Conservation (phyloP, 2,888 invertebrate genomes). For the Melinaea marsaeus region DNA sequence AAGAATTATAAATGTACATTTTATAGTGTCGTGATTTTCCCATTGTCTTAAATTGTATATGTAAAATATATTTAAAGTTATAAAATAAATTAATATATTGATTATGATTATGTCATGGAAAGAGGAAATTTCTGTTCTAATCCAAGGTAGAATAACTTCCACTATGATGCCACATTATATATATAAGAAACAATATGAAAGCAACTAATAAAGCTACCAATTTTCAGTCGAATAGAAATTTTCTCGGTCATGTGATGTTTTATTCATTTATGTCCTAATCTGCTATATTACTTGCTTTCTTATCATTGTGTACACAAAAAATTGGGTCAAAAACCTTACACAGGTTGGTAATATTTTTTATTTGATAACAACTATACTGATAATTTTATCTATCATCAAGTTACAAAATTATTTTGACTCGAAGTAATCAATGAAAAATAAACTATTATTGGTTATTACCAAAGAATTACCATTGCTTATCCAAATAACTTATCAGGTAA, state of each 20-base stretch:
- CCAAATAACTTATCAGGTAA: constrained; percentile 74
- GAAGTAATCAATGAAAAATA: not conserved
- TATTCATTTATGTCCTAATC: constrained; percentile 48
- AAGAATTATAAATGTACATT: not conserved
- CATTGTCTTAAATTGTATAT: constrained; percentile 41
- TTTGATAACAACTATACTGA: constrained; percentile 44
- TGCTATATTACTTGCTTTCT: constrained; percentile 73
- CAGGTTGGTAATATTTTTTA: constrained; percentile 65
- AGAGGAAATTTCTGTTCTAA: constrained; percentile 77
- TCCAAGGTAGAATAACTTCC: constrained; percentile 63
- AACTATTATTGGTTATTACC: too few species aligned
- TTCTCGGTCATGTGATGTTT: constrained; percentile 68
- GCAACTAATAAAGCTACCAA: constrained; percentile 59
- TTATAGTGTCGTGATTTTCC: constrained; percentile 41
- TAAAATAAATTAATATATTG: constrained; percentile 31
- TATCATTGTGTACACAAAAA: constrained; percentile 62
- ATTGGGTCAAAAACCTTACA: constrained; percentile 51
- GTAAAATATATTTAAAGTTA: constrained; percentile 35
- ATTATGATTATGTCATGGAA: constrained; percentile 45
- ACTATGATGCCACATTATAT: constrained; percentile 37
- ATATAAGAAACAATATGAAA: constrained; percentile 51
- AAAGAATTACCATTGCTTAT: too few species aligned
- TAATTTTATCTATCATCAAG: constrained; percentile 20
- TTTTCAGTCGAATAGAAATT: constrained; percentile 73
- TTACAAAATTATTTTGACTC: constrained; percentile 3